Base-by-base conservation (phyloP, 2,797 vertebrate genomes). In the Hemibagrus guttatus region DNA sequence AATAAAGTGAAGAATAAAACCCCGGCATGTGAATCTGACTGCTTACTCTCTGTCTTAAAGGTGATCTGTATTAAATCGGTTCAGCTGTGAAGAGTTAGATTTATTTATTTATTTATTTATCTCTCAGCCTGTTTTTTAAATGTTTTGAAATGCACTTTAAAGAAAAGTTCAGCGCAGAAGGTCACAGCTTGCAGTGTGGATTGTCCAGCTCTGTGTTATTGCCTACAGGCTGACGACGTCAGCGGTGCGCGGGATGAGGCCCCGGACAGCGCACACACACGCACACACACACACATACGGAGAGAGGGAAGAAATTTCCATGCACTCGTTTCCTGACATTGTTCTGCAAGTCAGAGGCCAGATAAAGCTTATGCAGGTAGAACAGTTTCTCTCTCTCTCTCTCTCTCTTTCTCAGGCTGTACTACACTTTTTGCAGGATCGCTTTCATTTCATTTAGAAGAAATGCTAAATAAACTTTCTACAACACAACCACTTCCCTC, bases 351-450 rank as follows among this genome's bases (percentile, higher is more conserved):
- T 91, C 93, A 93, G 92, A 92, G 94, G 88, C 87, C 93, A 94
- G 95, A 95, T 95, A 95, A 95, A 93, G 91, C 94, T 93, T 85
- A 89, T 93, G 94, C 94, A 96, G 95, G 95, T 96, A 96, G 90
- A 91, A 91, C 56, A 9, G 14, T 75, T 59, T 75, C 28, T 74
- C 56, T 54, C 64, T 52, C 79, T 49, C n/a, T 56, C 66, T 69
- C 31, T n/a, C 72, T 81, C 86, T 71, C 72, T 68, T 61, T 63
- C 39, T 35, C 0, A 28, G 14, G 21, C 42, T 54, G 13, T 21
- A 5, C 14, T 11, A 56, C 75, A 52, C 46, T 7, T 11, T 42
- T 19, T 46, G 19, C 69, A 12, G 69, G 1, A 7, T 49, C 42
- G 5, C 23, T 74, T 54, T 49, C 21, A 68, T 17, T 68, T 21